Base-by-base conservation (phyloP, 2,113 vertebrate genomes). In the Cichladusa arquata region DNA sequence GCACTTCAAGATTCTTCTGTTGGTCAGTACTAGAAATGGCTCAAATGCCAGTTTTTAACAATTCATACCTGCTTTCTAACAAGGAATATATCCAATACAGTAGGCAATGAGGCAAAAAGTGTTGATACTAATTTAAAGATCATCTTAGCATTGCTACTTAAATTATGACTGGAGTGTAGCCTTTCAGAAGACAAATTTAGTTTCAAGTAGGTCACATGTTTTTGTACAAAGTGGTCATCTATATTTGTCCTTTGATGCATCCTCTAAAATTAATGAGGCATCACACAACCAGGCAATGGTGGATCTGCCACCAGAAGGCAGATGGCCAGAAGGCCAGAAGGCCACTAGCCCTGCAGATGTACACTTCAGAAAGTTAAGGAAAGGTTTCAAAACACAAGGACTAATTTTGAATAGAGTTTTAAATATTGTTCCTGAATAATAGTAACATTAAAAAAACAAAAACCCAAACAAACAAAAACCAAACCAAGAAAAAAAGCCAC, bases 171-270 rank as follows among this genome's bases (percentile, higher is more conserved):
- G 20, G 9, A 11, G 36, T 26, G 26, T 36, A 89, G 58, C 19
- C 25, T 65, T 61, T 76, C 53, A 65, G 34, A 87, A 81, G 64
- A 86, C 23, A 73, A 90, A 71, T 15, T 47, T 18, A 33, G 17
- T 66, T 84, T 85, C 70, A 87, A 93, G 36, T 53, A 47, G 65
- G 56, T 73, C 66, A 78, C 42, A 70, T 51, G n/a, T 40, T 72
- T 86, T 86, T 19, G 45, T 62, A 87, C 44, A 64, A 67, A 74
- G n/a, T 17, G 19, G 34, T 80, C 33, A 6, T 60, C 93, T 93
- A 51, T 70, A 74, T 90, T 89, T 95, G 64, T 81, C 90, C 44
- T 95, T 50, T 89, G 76, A 93, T 61, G 48, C 74, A 90, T 64
- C 56, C 47, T 28, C 34, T 48, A 80, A 88, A 92, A 82, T 47